phyloP scores from a whole-genome alignment of 2,797 vertebrate genomes.

The Melopsittacus undulatus region DNA sequence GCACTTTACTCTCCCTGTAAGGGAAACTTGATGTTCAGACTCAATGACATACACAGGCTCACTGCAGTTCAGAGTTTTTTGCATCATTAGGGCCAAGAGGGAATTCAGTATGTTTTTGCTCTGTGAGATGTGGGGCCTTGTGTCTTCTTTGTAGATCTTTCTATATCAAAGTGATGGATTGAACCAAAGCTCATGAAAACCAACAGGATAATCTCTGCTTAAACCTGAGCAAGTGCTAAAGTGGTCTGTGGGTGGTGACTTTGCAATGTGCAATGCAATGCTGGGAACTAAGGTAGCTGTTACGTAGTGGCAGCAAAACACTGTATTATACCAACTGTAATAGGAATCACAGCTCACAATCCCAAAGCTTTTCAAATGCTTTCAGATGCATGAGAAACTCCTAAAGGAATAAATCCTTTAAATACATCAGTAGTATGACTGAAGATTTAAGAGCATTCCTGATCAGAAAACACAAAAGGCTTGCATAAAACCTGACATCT shows the following conservation, averaged over 20 bases:
- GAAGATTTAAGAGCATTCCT: background rate
- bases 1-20: background rate
- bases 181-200: background rate
- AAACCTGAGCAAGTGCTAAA: background rate
- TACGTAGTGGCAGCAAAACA: background rate
- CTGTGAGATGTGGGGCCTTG: background rate
- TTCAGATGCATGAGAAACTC: background rate
- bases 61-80: background rate
- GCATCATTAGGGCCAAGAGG: background rate
- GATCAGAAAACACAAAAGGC: background rate
- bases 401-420: background rate
- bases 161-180: background rate
- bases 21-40: background rate
- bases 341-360: background rate
- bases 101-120: background rate
- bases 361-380: background rate
- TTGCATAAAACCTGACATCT: background rate
- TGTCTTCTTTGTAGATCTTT: background rate
- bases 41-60: fast-evolving
- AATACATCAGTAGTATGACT: background rate
- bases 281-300: background rate
- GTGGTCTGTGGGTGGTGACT: background rate
- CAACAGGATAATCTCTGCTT: background rate
- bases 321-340: background rate
- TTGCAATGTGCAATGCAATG: background rate